Evolutionary conservation across 2,888 invertebrate genomes (phyloP), one percentile per base, ranked within the genome.

Genomic region (Ellobium chinense): DNA sequence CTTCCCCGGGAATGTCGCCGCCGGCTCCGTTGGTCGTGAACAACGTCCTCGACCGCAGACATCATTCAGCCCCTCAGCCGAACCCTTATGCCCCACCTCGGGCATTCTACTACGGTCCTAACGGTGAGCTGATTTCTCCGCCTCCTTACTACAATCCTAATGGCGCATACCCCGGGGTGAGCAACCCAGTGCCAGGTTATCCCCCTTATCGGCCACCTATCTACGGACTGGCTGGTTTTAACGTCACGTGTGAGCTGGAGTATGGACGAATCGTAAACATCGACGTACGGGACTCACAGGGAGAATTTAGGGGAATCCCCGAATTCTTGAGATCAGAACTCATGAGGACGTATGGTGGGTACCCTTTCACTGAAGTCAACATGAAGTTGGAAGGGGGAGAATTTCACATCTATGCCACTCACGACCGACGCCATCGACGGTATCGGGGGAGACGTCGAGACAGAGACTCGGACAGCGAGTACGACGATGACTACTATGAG

Each of bases 361-460:
- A 78, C 56, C 85, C 86, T 2, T 62, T 60, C 29, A 86, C 85
- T 2, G 82, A 84, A 54, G 81, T 85, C 12, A 80, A 78, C 34
- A 68, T 86, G 1, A 80, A 76, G 24, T 65, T 70, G 24, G 81
- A 80, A 54, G 75, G 77, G 1, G 85, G 85, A 0, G 83, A 85
- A 65, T 84, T 82, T 70, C 85, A 85, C 46, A 83, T 86, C 14
- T 85, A 84, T 68, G 86, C 86, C n/a, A 78, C 58, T 18, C 73
- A 80, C 31, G 74, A 80, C 1, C 54, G 56, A 4, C 66, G 68
- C 18, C 66, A 31, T 4, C 58, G 31, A 31, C 66, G 60, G 37
- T 24, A 34, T 1, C 56, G 74, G 1, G 27, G 74, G 46, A 63
- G 46, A 37, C 31, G 58, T 12, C 29, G 60, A 7, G 78, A 78